Percentiles rank a stretch among this genome's conserved stretches.
These are phyloP conservation scores for Eutrigla gurnardus DNA, from an alignment of 2,797 vertebrate genomes.

Conservation along the genomic window DNA sequence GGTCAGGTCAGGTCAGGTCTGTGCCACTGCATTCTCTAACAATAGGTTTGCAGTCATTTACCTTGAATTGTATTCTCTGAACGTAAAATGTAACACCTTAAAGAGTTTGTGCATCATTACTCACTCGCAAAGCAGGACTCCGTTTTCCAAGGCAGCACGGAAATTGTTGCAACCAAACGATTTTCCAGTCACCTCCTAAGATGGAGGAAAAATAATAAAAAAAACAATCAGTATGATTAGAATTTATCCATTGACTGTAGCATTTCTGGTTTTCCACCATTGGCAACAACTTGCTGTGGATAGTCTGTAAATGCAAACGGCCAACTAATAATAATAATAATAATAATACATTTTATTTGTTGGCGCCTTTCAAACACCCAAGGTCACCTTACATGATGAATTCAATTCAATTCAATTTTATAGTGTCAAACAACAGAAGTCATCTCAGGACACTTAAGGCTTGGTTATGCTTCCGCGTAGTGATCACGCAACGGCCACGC, in stretches of 20 bases:
- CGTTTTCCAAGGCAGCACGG: slow-evolving; percentile 92
- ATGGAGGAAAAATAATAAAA: slow-evolving; percentile 34
- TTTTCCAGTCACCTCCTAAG: slow-evolving; percentile 91
- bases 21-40: not conserved
- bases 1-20: too few species aligned
- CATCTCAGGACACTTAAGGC: too few species aligned
- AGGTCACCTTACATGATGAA: too few species aligned
- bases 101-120: slow-evolving; percentile 63
- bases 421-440: too few species aligned
- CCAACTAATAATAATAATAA: too few species aligned
- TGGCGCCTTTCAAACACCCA: too few species aligned
- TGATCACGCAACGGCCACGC: too few species aligned
- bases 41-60: not conserved
- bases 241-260: not conserved
- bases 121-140: slow-evolving; percentile 94
- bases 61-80: not conserved
- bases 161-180: slow-evolving; percentile 89
- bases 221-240: not conserved
- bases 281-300: not conserved
- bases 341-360: too few species aligned
- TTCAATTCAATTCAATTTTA: too few species aligned
- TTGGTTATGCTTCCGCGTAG: too few species aligned
- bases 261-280: not conserved
- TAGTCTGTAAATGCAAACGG: slow-evolving; percentile 8
- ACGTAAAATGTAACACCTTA: not conserved